These are phyloP conservation scores for Varroa destructor DNA, from an alignment of 1,140 invertebrate genomes.

Conservation along the genomic window DNA sequence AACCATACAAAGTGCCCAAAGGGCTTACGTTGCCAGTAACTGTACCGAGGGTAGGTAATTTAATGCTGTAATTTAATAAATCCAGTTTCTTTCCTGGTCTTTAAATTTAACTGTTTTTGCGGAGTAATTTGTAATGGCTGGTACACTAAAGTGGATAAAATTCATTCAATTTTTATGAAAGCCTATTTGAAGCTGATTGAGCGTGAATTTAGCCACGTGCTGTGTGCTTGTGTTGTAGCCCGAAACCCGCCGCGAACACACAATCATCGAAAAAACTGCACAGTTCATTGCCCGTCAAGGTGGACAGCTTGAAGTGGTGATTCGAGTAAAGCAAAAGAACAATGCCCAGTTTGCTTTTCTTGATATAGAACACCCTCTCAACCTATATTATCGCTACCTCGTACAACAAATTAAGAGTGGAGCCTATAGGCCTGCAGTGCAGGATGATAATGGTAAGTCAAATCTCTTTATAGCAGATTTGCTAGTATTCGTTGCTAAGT, in stretches of 20 bases:
- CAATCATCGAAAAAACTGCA: conserved; percentile 92
- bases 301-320: conserved; percentile 91
- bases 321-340: conserved; percentile 87
- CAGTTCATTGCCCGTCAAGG: conserved; percentile 82
- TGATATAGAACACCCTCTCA: conserved; percentile 63
- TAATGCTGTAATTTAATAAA: background rate
- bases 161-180: conserved; percentile 16
- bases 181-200: background rate
- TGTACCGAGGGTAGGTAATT: conserved; percentile 33
- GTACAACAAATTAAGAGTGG: conserved; percentile 64
- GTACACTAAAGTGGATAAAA: too few species aligned
- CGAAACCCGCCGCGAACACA: conserved; percentile 74
- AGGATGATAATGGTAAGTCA: conserved; percentile 31
- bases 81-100: background rate
- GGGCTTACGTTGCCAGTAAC: conserved; percentile 34
- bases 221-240: conserved; percentile 52
- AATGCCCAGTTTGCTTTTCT: conserved; percentile 90
- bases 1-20: conserved; percentile 33
- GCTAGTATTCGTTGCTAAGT: background rate
- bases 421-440: conserved; percentile 48
- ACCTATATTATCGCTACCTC: conserved; percentile 79
- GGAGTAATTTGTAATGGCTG: background rate
- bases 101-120: conserved; percentile 30
- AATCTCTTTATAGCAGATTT: conserved; percentile 8
- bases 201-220: conserved; percentile 32